Conservation (phyloP, 2,888 invertebrate genomes). For the Trilocha varians region DNA sequence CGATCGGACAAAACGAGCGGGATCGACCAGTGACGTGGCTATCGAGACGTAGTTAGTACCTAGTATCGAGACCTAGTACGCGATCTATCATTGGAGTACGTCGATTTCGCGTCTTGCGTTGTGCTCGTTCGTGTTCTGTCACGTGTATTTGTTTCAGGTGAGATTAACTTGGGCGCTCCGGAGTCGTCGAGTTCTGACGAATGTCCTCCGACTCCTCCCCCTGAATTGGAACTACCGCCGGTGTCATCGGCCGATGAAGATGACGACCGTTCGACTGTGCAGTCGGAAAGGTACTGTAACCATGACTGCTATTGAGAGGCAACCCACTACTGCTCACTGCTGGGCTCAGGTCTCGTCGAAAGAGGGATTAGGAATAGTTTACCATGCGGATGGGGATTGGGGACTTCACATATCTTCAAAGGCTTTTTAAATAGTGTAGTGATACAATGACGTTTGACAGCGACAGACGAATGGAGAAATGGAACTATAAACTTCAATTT, state of each 20-base stretch:
- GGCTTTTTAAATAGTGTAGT: no score
- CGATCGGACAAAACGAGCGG: no score
- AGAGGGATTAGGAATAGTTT: no score
- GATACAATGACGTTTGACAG: no score
- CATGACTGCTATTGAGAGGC: no score
- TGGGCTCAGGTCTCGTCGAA: no score
- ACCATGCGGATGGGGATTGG: no score
- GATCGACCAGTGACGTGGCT: background rate
- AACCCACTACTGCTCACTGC: no score
- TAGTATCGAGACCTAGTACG: background rate
- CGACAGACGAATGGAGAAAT: no score
- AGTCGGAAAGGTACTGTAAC: constrained; percentile 29
- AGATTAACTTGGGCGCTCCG: constrained; percentile 24
- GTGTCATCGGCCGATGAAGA: constrained; percentile 41
- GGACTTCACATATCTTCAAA: no score
- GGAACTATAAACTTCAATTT: no score
- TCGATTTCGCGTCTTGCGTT: background rate
- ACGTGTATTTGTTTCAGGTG: constrained; percentile 24
- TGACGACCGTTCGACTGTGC: constrained; percentile 23
- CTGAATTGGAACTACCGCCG: constrained; percentile 21
- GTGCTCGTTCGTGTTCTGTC: background rate
- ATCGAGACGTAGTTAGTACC: background rate
- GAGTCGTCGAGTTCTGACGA: constrained; percentile 41
- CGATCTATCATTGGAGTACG: background rate
- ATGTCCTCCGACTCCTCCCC: constrained; percentile 29